Evolutionary conservation across 2,113 vertebrate genomes (phyloP).

Genomic region (Tor tambroides): DNA sequence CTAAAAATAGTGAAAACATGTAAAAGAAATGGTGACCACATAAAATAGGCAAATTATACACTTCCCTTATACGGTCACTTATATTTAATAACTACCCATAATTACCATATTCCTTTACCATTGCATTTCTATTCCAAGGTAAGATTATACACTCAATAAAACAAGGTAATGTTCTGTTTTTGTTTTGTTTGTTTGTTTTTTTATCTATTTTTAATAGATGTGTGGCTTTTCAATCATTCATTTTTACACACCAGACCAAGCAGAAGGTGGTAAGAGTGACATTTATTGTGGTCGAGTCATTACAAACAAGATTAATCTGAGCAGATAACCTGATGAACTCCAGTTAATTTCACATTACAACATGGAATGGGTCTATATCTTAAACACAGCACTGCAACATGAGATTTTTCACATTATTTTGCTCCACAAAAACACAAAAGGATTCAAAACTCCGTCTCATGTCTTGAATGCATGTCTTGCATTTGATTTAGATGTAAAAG

Average conservation of each 20-base stretch:
- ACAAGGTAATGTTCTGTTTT: no score
- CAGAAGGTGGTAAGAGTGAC: background rate
- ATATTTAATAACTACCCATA: no score
- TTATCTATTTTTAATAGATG: no score
- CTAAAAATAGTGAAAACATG: no score
- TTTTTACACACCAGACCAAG: background rate
- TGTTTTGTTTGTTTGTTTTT: no score
- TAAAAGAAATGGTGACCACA: no score
- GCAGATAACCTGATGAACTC: background rate
- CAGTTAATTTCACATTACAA: background rate
- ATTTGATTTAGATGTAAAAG: background rate
- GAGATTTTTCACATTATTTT: background rate
- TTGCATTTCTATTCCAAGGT: no score
- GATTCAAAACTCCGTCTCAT: background rate
- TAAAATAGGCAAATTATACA: no score
- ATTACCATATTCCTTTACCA: no score
- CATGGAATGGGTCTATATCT: background rate
- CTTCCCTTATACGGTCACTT: no score
- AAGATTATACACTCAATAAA: no score
- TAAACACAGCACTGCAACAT: background rate
- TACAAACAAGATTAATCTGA: background rate
- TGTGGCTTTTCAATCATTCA: no score
- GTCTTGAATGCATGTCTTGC: background rate
- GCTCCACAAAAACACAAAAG: background rate
- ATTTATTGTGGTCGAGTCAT: background rate